Percentiles rank a stretch among this genome's conserved stretches.
Evolutionary conservation across 2,888 invertebrate genomes (phyloP).

Genomic region (Colletes collaris): DNA sequence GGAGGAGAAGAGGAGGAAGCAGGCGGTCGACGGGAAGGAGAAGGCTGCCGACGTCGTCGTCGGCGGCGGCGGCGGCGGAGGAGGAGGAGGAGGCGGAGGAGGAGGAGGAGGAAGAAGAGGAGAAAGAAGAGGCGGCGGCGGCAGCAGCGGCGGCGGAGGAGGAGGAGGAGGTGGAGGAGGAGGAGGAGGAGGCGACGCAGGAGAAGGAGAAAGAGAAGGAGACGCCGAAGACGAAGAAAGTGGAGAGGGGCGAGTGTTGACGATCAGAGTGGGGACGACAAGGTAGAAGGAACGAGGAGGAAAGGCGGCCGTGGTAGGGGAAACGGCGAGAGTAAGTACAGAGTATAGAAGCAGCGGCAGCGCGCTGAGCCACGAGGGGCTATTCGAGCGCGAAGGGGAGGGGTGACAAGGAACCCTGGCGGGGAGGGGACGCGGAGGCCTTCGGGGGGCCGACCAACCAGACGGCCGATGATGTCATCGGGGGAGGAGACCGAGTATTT

Average conservation of each 20-base stretch:
- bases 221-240: slow-evolving; percentile 62
- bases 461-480: slow-evolving; percentile 97
- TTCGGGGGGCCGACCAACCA: slow-evolving; percentile 89
- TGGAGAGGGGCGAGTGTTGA: slow-evolving; percentile 77
- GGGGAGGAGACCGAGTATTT: slow-evolving; percentile 97
- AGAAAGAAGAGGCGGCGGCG: slow-evolving; percentile 47
- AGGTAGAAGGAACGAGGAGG: slow-evolving; percentile 74
- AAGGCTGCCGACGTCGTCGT: slow-evolving; percentile 67
- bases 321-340: slow-evolving; percentile 67
- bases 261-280: slow-evolving; percentile 84
- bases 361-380: slow-evolving; percentile 87
- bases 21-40: slow-evolving; percentile 60
- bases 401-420: slow-evolving; percentile 85
- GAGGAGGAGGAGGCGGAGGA: slow-evolving; percentile 59
- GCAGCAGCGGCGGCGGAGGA: slow-evolving; percentile 47
- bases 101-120: slow-evolving; percentile 58
- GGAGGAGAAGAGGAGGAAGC: slow-evolving; percentile 61
- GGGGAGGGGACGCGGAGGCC: slow-evolving; percentile 90
- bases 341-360: slow-evolving; percentile 81
- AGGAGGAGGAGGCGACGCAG: slow-evolving; percentile 49
- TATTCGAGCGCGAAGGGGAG: slow-evolving; percentile 87
- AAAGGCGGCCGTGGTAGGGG: slow-evolving; percentile 72
- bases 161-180: slow-evolving; percentile 49
- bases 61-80: slow-evolving; percentile 67
- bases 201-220: slow-evolving; percentile 56